These are phyloP conservation scores for Podabrus alpinus DNA, from an alignment of 2,888 invertebrate species.

Conservation along the genomic window DNA sequence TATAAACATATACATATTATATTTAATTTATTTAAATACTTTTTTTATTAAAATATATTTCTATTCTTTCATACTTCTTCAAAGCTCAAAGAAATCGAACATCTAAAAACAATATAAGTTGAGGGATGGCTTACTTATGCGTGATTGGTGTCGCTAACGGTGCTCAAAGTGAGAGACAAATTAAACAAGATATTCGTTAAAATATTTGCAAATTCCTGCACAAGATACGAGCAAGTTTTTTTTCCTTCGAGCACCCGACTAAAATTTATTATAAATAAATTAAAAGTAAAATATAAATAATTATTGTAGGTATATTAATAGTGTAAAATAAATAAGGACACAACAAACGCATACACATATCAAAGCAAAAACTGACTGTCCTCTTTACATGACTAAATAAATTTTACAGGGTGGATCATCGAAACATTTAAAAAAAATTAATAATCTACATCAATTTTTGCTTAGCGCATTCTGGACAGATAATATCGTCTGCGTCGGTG, in stretches of 20 bases:
- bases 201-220: neutral
- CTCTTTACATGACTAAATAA: neutral
- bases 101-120: neutral
- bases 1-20: neutral
- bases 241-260: neutral
- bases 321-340: neutral
- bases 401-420: neutral
- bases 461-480: conserved; percentile 99
- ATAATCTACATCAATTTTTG: conserved; percentile 83
- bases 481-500: conserved; percentile 95
- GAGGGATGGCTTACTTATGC: neutral
- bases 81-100: neutral
- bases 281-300: neutral
- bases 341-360: neutral
- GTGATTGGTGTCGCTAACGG: neutral
- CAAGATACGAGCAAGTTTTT: neutral
- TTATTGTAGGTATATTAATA: neutral
- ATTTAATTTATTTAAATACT: conserved; percentile 2
- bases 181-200: neutral
- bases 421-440: conserved; percentile 4
- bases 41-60: conserved; percentile 12
- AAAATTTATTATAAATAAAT: neutral
- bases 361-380: neutral
- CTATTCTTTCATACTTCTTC: neutral
- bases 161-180: neutral